Evolutionary conservation across 2,797 vertebrate species (phyloP).

Genomic region (Anomalospiza imberbis): DNA sequence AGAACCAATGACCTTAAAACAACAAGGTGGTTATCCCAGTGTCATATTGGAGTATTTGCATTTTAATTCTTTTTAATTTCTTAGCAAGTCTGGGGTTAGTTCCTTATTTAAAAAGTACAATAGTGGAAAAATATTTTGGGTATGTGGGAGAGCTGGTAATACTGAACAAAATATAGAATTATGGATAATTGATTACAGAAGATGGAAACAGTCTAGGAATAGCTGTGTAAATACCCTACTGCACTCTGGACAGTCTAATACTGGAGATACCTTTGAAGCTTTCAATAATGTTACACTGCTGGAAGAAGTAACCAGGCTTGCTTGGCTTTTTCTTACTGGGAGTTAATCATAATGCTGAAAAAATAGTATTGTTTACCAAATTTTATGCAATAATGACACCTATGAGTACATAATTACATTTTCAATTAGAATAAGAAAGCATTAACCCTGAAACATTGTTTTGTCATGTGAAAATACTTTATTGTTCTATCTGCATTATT

Average conservation of each 20-base stretch:
- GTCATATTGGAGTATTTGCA: background rate
- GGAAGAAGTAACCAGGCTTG: background rate
- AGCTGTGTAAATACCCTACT: background rate
- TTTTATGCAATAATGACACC: background rate
- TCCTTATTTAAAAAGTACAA: background rate
- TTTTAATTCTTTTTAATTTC: background rate
- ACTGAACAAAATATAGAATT: background rate
- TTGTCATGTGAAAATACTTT: conserved; percentile 10
- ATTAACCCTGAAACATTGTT: background rate
- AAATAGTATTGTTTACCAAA: background rate
- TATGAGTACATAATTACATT: background rate
- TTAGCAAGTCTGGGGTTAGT: background rate
- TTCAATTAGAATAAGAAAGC: background rate
- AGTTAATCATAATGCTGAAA: background rate
- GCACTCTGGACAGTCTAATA: background rate
- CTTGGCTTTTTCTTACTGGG: background rate
- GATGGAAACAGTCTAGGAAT: background rate
- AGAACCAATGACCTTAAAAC: background rate
- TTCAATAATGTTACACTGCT: background rate
- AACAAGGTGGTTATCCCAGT: background rate
- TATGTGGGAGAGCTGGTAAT: background rate
- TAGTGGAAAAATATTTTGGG: background rate
- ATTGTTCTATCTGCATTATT: conserved; percentile 44
- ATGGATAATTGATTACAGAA: conserved; percentile 17
- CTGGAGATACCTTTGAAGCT: background rate